Base-by-base conservation (phyloP, 2,888 invertebrate genomes). In the Thyatira batis region DNA sequence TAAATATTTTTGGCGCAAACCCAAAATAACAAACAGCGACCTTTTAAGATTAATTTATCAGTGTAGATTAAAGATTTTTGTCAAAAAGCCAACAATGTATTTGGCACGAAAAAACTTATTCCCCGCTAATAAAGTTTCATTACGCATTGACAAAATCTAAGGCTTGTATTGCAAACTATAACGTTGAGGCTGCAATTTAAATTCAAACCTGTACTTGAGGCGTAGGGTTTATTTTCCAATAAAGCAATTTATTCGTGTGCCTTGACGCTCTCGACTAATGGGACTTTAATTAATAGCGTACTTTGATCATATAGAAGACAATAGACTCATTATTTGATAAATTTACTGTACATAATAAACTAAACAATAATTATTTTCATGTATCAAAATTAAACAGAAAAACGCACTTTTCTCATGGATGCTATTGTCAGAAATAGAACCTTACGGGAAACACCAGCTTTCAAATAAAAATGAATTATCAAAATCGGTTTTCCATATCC, bases 41-140 rank as follows among this genome's bases (percentile, higher is more conserved):
- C 48, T 48, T 48, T 48, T 48, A 48, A 48, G 48, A 48, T 48
- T 27, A 48, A 48, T 48, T 52, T 52, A 52, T 52, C 33, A 52
- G 46, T 23, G 46, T 46, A 52, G 25, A 52, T 52, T 52, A 46
- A 52, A 25, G 33, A 48, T 52, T 48, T 48, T 52, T 52, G 52
- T 48, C 52, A 52, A 46, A 52, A 11, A 3, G 52, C 52, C 52
- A 52, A 52, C 48, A 11, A 21, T 17, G 20, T 25, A 28, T 17
- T 48, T 48, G 48, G 48, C 48, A 48, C 17, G 6, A 27, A 48
- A 45, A 27, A 48, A 48, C 20, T 48, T 27, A 48, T 27, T 48
- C 27, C 10, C 48, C 20, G 1, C 20, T 48, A 48, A 48, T 48
- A 48, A 48, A 9, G 48, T 48, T 48, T 28, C 28, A 48, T 20